phyloP scores from a whole-genome alignment of 2,113 vertebrate species.

The Leptodactylus fuscus region DNA sequence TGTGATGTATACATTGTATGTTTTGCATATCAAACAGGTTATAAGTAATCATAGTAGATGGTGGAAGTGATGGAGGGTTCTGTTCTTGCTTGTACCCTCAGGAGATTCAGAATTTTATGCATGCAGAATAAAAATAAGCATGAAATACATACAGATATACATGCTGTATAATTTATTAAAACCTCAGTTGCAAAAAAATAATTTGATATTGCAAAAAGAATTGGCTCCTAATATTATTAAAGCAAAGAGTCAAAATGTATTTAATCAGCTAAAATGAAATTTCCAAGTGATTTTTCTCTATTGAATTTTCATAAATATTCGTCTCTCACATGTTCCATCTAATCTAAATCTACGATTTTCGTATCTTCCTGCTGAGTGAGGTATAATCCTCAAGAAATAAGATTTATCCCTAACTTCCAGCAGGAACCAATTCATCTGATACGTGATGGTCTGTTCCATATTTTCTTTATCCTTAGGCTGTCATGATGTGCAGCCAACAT shows the following conservation, averaged over 20 bases:
- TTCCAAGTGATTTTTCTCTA: neutral
- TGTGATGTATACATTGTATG: neutral
- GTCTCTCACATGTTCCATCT: neutral
- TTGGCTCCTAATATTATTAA: constrained; percentile 4
- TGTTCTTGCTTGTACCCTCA: neutral
- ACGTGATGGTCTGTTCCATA: neutral
- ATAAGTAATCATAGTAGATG: constrained; percentile 5
- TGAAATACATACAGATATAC: neutral
- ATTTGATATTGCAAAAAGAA: constrained; percentile 10
- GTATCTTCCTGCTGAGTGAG: neutral
- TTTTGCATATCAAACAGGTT: constrained; percentile 19
- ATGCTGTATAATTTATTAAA: constrained; percentile 3
- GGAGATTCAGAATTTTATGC: neutral
- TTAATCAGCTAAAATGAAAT: constrained; percentile 22
- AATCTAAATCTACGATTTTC: constrained; percentile 1
- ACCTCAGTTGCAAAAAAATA: constrained; percentile 4
- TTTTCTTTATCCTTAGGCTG: neutral
- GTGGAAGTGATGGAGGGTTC: neutral
- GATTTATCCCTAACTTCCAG: neutral
- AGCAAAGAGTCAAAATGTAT: neutral
- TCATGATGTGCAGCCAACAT: neutral
- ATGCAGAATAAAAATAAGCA: constrained; percentile 11
- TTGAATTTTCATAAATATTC: constrained; percentile 10
- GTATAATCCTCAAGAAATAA: neutral
- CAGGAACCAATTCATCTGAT: neutral